Conservation (phyloP, 2,797 vertebrate genomes). For the Columba guinea region DNA sequence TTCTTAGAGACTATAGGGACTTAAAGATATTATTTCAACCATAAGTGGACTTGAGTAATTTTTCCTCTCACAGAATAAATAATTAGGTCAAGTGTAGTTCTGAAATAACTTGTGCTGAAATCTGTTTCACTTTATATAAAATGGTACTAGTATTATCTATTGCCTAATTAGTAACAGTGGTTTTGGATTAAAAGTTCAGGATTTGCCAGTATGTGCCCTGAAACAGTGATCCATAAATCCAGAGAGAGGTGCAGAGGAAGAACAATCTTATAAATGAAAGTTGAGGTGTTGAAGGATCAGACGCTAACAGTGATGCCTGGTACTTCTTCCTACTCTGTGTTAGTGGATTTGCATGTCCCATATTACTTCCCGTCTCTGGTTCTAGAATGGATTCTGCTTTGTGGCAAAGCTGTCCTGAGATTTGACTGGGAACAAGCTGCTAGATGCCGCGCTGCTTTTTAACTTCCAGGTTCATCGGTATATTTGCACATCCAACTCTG, state of each 20-base stretch:
- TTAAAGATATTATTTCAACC: background rate
- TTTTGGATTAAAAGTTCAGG: background rate
- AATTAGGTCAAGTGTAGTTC: background rate
- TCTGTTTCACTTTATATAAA: background rate
- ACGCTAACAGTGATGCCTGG: background rate
- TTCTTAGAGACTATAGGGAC: background rate
- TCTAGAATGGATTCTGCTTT: background rate
- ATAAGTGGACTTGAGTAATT: background rate
- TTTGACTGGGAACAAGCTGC: background rate
- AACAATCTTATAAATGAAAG: background rate
- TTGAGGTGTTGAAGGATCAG: rapidly evolving
- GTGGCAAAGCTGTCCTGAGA: background rate
- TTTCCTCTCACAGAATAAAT: background rate
- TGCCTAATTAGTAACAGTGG: background rate
- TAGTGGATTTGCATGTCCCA: background rate
- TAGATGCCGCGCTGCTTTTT: background rate
- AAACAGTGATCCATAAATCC: background rate
- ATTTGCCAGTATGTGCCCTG: background rate
- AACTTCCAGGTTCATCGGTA: background rate
- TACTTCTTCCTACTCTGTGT: background rate
- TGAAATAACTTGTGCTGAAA: background rate
- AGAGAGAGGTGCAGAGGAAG: background rate
- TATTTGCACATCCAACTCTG: background rate
- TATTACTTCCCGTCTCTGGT: background rate
- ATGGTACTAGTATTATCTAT: background rate